Evolutionary conservation across 2,888 invertebrate species (phyloP), one percentile per base, ranked within the genome.

Genomic region (Serrognathus titanus): DNA sequence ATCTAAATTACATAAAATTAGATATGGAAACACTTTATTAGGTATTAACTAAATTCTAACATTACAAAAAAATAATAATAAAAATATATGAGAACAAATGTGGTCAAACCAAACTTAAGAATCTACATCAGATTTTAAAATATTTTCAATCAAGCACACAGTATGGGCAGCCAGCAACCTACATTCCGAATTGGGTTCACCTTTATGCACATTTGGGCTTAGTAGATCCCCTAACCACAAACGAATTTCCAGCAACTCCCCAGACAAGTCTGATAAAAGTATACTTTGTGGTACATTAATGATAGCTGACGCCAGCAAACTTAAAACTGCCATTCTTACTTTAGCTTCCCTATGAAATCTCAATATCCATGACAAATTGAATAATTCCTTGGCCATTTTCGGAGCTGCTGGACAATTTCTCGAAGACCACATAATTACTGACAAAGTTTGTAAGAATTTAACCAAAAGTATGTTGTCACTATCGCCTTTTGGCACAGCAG

Each of bases 371-470:
- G 85, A 80, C 59, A 92, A 80, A 61, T 86, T 85, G 1, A 92
- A 78, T 1, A 89, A 78, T 68, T 91, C 91, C 59, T 82, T 82
- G 0, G 85, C 86, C 78, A 92, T 89, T 59, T 82, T 81, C 0
- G 83, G 74, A 8, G 84, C 82, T 37, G 83, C 76, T 0, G 84
- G 78, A 63, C 87, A 87, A 73, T 92, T 90, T 62, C 86, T 83
- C 0, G 90, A 82, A 0, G 85, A 83, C 49, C 84, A 75, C 66
- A 90, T 80, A 1, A 93, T 78, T 16, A 85, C 81, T 0, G 88
- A 83, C 3, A 92, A 72, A 0, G 90, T 88, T 9, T 86, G 82
- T 0, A 93, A 69, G 65, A 86, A 89, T 66, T 85, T 84, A 1
- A 86, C 78, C n/a, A 92, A 70, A 3, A 92, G 69, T 20, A 88